Evolutionary conservation across 2,113 vertebrate species (phyloP).

Genomic region (Sporophila hypoxantha): DNA sequence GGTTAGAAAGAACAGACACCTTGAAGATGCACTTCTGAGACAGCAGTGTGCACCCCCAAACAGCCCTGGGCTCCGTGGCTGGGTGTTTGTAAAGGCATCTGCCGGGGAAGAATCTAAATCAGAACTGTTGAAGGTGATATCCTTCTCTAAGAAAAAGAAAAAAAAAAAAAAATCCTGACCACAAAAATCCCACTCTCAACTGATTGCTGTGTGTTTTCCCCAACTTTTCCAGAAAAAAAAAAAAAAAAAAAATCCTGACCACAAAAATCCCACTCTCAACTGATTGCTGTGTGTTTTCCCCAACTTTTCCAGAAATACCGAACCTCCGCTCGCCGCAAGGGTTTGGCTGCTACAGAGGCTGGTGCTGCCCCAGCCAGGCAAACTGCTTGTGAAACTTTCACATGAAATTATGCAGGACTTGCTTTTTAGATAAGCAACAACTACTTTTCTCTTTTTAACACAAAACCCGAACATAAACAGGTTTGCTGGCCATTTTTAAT

Average conservation of each 20-base stretch:
- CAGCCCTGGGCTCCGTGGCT: rapidly evolving
- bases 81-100: not conserved
- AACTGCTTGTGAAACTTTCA: not conserved
- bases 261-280: not conserved
- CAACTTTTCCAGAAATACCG: not conserved
- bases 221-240: not conserved
- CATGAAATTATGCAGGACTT: not conserved
- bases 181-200: not conserved
- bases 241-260: not conserved
- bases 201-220: not conserved
- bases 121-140: not conserved
- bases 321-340: rapidly evolving
- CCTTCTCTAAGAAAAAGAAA: not conserved
- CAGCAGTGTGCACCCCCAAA: not conserved
- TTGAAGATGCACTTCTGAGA: not conserved
- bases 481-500: conserved; percentile 62
- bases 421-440: not conserved
- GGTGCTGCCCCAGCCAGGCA: not conserved
- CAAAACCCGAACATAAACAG: conserved; percentile 21
- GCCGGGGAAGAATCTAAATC: not conserved
- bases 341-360: not conserved
- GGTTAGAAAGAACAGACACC: not conserved
- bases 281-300: not conserved
- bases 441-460: not conserved
- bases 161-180: not conserved